Evolutionary conservation across 2,113 vertebrate species (phyloP).

Genomic region (Limanda limanda): DNA sequence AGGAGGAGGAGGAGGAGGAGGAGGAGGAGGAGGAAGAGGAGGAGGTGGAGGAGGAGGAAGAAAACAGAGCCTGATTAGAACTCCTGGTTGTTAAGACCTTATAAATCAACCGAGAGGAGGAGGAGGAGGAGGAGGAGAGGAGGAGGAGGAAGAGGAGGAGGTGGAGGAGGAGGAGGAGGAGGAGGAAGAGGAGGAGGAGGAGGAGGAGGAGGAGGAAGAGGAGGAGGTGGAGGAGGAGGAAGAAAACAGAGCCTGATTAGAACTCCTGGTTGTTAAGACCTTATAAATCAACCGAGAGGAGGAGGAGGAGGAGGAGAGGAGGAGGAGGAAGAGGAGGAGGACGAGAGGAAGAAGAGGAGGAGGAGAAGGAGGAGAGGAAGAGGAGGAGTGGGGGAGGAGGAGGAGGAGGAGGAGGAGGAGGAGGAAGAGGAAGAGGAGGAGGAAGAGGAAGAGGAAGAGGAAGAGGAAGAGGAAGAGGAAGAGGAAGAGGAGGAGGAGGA

Average conservation of each 20-base stretch:
- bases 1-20: neutral
- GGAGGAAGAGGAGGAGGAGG: neutral
- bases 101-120: conserved; percentile 32
- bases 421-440: neutral
- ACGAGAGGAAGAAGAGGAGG: too few species aligned
- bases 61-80: conserved; percentile 33
- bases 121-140: neutral
- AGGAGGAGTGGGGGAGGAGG: neutral
- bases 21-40: neutral
- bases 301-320: neutral
- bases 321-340: neutral
- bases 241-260: conserved; percentile 29
- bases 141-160: neutral
- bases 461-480: too few species aligned
- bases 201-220: neutral
- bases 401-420: neutral
- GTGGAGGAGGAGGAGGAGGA: neutral
- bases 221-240: too few species aligned
- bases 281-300: conserved; percentile 29
- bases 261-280: conserved; percentile 2
- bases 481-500: neutral
- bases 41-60: too few species aligned
- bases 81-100: neutral
- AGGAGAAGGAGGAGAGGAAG: too few species aligned
- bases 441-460: neutral